Evolutionary conservation across 2,113 vertebrate species (phyloP), one percentile per base, ranked within the genome.

Genomic region (Ictalurus furcatus): DNA sequence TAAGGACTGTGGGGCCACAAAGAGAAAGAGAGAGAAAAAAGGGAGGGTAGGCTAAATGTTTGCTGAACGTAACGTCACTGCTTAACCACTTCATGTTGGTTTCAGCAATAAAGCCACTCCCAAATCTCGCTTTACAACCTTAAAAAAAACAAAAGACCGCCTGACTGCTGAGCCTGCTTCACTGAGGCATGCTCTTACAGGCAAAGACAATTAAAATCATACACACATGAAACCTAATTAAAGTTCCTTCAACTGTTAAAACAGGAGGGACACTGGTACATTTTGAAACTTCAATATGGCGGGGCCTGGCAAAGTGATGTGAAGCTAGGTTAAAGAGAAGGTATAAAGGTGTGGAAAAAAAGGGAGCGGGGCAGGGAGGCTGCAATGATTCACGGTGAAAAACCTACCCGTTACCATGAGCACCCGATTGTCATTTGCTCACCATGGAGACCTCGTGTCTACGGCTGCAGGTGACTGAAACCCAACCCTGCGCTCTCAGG

Each of bases 381-480:
- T 4, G 13, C 79, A 82, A 89, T 85, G 89, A 89, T 92, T 84
- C 88, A 87, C 74, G 85, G 82, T 48, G 89, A 86, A 78, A 90
- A 87, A 11, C 85, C 83, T 59, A 87, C 83, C 84, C 37, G 87
- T 92, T 92, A 81, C 91, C 90, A 91, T 40, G 56, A 90, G 87
- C 89, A 40, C 87, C 37, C 28, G 88, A 93, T 92, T 92, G 90
- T 88, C 87, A 90, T 89, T 83, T 78, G n/a, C 44, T 93, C 91
- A 89, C 93, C 92, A 93, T 92, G 92, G 93, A 90, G 90, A 93
- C 92, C 65, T 44, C 86, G 80, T 86, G 80, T 76, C 88, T 82
- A 85, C 13, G 86, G 52, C 89, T 88, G 88, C 92, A 94, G 93
- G 90, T 92, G 91, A 92, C 87, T 86, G 90, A 88, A 90, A 91